A percentile compares a stretch with the other conserved stretches of the same genome.
Evolutionary conservation across 2,113 vertebrate species (phyloP).

Genomic region (Abramis brama): DNA sequence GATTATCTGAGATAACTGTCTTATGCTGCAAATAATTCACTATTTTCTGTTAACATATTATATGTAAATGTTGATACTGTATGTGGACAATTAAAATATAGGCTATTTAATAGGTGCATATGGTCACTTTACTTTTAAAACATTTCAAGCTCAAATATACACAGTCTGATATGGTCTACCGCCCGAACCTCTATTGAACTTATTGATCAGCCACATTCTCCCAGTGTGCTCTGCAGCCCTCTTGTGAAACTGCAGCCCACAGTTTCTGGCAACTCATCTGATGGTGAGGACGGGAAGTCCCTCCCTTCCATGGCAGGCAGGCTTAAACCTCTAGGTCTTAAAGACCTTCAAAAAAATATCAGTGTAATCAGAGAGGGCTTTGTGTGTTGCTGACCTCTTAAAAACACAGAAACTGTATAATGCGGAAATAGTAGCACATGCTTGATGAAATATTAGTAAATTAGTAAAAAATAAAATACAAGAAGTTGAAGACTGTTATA

Average conservation of each 20-base stretch:
- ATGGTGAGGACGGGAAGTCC: conserved; percentile 68
- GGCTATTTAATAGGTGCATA: not conserved
- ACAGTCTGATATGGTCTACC: not conserved
- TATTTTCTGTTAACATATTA: not conserved
- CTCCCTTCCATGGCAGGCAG: conserved; percentile 51
- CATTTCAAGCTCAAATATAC: not conserved
- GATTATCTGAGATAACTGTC: not conserved
- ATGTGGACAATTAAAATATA: not conserved
- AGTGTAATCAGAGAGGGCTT: conserved; percentile 19
- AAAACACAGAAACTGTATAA: not conserved
- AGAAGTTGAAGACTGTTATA: too few relatives aligned
- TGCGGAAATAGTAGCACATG: not conserved
- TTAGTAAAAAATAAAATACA: too few relatives aligned
- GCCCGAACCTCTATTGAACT: not conserved
- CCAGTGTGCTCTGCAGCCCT: conserved; percentile 52
- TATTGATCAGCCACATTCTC: conserved; percentile 46
- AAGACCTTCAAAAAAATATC: conserved; percentile 30
- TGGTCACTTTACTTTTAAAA: not conserved
- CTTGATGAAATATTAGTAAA: not conserved
- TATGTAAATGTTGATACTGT: not conserved
- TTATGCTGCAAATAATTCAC: not conserved
- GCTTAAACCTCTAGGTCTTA: conserved; percentile 43
- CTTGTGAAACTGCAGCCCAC: conserved; percentile 58
- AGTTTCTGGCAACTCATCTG: conserved; percentile 57
- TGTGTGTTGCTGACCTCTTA: not conserved